phyloP scores from a whole-genome alignment of 1,140 invertebrate species.

The Diprion similis region DNA sequence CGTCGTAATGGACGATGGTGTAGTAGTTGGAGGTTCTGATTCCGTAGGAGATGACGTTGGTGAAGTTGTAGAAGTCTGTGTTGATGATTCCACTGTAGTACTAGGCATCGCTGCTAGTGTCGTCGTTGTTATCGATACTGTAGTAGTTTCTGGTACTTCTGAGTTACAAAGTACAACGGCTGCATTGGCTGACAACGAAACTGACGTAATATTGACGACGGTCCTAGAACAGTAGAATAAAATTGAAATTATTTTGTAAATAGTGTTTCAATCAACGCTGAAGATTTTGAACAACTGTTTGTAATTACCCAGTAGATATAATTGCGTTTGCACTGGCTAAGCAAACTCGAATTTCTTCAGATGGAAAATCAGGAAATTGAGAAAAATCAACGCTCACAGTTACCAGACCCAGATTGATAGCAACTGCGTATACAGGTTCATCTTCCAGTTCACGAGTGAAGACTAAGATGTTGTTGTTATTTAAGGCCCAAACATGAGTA shows the following conservation, averaged over 20 bases:
- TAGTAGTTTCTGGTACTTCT: not conserved
- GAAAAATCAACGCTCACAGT: conserved; percentile 47
- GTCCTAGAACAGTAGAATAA: not conserved
- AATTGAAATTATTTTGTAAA: not conserved
- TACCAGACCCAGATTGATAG: conserved; percentile 54
- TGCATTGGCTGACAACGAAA: conserved; percentile 6
- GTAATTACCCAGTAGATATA: conserved; percentile 6
- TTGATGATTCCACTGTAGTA: not conserved
- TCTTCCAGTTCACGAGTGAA: conserved; percentile 44
- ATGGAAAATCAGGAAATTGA: conserved; percentile 35
- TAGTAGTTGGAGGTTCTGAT: not conserved
- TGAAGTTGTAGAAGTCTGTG: not conserved
- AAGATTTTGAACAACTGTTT: not conserved
- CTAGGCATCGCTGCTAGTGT: not conserved
- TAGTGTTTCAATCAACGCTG: not conserved
- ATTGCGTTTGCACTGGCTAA: conserved; percentile 10
- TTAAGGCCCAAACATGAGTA: not conserved
- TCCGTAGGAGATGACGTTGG: not conserved
- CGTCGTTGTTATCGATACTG: not conserved
- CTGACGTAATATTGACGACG: not conserved
- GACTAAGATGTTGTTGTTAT: conserved; percentile 36
- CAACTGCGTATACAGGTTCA: conserved; percentile 52
- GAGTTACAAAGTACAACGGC: conserved; percentile 10
- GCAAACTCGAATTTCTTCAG: not conserved
- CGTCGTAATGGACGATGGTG: not conserved